phyloP scores from a whole-genome alignment of 2,113 vertebrate genomes.

The Acrocephalus arundinaceus region DNA sequence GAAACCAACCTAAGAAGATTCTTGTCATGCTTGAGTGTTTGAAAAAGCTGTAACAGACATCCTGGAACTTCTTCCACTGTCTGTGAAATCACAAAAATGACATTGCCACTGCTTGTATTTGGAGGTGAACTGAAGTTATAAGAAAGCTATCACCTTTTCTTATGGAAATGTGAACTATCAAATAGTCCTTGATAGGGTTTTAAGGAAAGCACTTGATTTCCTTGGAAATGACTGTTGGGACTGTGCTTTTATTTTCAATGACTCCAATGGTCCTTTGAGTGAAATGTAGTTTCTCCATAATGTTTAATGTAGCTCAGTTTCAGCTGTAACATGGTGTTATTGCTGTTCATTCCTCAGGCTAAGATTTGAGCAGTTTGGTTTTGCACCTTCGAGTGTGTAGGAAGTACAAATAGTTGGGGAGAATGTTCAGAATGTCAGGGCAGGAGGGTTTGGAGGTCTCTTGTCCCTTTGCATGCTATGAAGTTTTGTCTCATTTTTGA shows the following conservation, averaged over 20 bases:
- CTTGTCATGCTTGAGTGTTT: neutral
- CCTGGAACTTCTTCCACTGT: neutral
- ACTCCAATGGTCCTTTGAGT: neutral
- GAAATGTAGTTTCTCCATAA: neutral
- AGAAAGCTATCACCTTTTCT: neutral
- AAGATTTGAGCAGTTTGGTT: neutral
- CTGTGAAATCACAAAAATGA: neutral
- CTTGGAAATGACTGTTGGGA: neutral
- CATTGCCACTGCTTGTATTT: neutral
- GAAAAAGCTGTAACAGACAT: neutral
- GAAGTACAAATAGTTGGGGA: neutral
- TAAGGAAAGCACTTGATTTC: neutral
- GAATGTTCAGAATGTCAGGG: neutral
- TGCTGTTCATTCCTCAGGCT: neutral
- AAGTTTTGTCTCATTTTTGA: neutral
- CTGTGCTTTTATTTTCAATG: neutral
- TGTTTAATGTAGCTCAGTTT: neutral
- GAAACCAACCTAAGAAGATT: neutral
- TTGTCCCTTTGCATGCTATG: fast-evolving
- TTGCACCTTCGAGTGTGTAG: neutral
- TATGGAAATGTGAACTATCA: neutral
- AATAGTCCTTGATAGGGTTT: neutral
- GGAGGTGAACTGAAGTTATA: neutral
- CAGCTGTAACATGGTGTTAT: neutral
- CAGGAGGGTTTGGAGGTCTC: neutral